Evolutionary conservation across 1,140 invertebrate genomes (phyloP), one percentile per base, ranked within the genome.

Genomic region (Ephestia elutella): DNA sequence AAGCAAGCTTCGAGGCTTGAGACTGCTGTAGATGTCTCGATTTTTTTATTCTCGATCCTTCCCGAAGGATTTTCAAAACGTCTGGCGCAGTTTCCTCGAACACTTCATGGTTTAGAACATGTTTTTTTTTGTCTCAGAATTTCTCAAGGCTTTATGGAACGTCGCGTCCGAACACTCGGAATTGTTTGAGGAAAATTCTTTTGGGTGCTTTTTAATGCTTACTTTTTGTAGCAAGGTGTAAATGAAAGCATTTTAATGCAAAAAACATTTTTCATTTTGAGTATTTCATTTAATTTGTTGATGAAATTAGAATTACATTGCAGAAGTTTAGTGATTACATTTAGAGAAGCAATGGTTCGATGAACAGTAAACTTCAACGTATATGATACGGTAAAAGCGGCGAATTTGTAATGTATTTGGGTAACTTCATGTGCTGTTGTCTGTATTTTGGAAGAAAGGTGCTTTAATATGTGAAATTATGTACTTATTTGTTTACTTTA

Each of bases 41-140:
- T 84, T 84, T 84, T 78, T 88, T 83, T 83, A 81, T 88, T 88
- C 86, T 86, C 78, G 81, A 86, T 84, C 75, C 75, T 82, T 78
- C 73, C 75, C 77, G 63, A 59, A 63, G 62, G 38, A 44, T 44
- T 44, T 44, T 44, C 75, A 78, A 80, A 84, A 71, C 81, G 81
- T 88, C 82, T 82, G 78, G 80, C 73, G 65, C 71, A 63, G 66
- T 73, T 75, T 75, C 74, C 69, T 76, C 68, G 71, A 15, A 44
- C 66, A 69, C 70, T 71, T 73, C 66, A 65, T 66, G 66, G 64
- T 62, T 66, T 62, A 59, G 59, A 56, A 68, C 58, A 57, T 32
- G 56, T 56, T 65, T 56, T 57, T 65, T 57, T 57, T 44, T 17
- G 38, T 44, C 38, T 44, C 38, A 44, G 38, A 44, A 44, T 44